Evolutionary conservation across 2,888 invertebrate genomes (phyloP).

Genomic region (Ramazzottius varieornatus): DNA sequence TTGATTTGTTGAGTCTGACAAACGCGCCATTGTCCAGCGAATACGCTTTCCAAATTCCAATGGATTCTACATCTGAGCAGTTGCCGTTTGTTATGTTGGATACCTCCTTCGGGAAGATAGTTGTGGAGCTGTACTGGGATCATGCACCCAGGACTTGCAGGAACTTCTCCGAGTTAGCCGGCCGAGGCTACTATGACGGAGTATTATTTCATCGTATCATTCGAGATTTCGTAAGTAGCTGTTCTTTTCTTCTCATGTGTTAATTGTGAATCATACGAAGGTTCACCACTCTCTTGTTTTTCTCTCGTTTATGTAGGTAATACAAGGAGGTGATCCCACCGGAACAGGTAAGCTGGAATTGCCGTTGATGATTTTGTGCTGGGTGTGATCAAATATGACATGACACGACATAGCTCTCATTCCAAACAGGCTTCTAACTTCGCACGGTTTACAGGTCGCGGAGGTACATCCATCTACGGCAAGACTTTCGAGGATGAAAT

Average conservation of each 20-base stretch:
- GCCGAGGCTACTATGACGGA: constrained; percentile 81
- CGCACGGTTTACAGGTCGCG: constrained; percentile 38
- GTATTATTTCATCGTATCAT: constrained; percentile 89
- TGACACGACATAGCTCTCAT: too few species aligned
- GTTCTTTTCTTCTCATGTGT: too few species aligned
- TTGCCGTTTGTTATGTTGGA: constrained; percentile 53
- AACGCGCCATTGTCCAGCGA: too few species aligned
- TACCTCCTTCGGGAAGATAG: constrained; percentile 71
- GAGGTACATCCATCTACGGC: constrained; percentile 88
- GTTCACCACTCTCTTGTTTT: too few species aligned
- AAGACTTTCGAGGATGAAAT: constrained; percentile 83
- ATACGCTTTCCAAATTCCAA: too few species aligned
- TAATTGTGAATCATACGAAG: too few species aligned
- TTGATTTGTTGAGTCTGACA: too few species aligned
- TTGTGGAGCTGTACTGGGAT: constrained; percentile 87
- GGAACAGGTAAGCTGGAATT: constrained; percentile 37
- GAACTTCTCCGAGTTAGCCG: constrained; percentile 77
- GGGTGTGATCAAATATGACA: too few species aligned
- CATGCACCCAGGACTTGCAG: constrained; percentile 88
- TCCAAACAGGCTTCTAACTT: too few species aligned
- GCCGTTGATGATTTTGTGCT: too few species aligned
- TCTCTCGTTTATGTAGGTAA: too few species aligned
- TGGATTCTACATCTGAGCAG: constrained; percentile 37
- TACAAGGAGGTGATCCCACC: constrained; percentile 66
- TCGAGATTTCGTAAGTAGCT: constrained; percentile 35